Percentiles rank a stretch among this genome's conserved stretches.
phyloP scores from a whole-genome alignment of 2,888 invertebrate genomes.

The Halictus ligatus region DNA sequence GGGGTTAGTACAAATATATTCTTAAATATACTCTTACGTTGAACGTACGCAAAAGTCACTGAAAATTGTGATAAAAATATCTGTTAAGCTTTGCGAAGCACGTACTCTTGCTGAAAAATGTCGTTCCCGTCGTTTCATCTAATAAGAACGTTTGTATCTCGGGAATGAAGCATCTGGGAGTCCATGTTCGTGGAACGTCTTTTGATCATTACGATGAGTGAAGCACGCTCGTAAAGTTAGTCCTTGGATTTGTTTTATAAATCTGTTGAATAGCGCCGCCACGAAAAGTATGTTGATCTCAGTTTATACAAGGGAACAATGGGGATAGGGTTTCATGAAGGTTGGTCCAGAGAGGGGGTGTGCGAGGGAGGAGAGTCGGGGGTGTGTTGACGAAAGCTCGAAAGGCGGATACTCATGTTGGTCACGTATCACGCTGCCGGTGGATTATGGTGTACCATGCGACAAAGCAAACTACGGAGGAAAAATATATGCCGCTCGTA shows the following conservation, averaged over 20 bases:
- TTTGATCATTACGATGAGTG: neutral
- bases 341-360: neutral
- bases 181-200: neutral
- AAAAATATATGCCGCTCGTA: constrained; percentile 21
- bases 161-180: neutral
- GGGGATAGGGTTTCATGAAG: neutral
- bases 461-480: constrained; percentile 61
- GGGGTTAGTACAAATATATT: too few species aligned
- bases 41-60: neutral
- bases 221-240: neutral
- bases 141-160: neutral
- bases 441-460: constrained; percentile 62
- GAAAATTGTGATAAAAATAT: too few species aligned
- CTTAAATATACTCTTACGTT: too few species aligned
- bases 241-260: neutral
- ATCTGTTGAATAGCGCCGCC: neutral
- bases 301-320: neutral
- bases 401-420: constrained; percentile 68
- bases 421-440: constrained; percentile 74
- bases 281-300: neutral
- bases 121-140: neutral
- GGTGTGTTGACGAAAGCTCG: neutral
- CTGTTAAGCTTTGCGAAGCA: neutral
- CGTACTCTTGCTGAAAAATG: neutral
- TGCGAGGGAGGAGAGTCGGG: too few species aligned